These are phyloP conservation scores for Dicycla oo DNA, from an alignment of 2,888 invertebrate species.

Conservation along the genomic window DNA sequence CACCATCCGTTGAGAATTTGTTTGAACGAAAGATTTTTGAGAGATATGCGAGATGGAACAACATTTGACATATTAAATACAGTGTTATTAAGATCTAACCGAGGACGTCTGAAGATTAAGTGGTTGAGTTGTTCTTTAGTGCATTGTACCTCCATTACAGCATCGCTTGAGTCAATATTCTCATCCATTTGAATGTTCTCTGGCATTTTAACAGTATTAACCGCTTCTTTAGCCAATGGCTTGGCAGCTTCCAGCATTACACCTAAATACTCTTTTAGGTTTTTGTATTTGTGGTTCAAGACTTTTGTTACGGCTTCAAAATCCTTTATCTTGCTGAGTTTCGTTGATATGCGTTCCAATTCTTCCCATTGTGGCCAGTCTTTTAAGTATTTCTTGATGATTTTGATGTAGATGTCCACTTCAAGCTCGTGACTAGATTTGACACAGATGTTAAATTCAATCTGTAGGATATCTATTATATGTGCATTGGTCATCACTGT, in stretches of 20 bases:
- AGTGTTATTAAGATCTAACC: slow-evolving; percentile 62
- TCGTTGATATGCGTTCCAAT: slow-evolving; percentile 71
- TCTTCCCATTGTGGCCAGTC: slow-evolving; percentile 85
- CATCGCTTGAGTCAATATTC: slow-evolving; percentile 51
- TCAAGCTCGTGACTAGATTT: slow-evolving; percentile 74
- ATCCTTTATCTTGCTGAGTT: slow-evolving; percentile 70
- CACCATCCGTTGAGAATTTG: slow-evolving; percentile 50
- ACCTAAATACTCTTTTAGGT: slow-evolving; percentile 76
- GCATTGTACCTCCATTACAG: slow-evolving; percentile 74
- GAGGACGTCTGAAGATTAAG: slow-evolving; percentile 72
- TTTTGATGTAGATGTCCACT: slow-evolving; percentile 79
- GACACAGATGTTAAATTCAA: slow-evolving; percentile 77
- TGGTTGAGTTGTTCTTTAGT: slow-evolving; percentile 73
- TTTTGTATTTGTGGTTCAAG: slow-evolving; percentile 73
- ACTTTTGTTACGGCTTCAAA: slow-evolving; percentile 66
- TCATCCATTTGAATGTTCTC: slow-evolving; percentile 17
- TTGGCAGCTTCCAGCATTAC: slow-evolving; percentile 70
- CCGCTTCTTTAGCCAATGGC: slow-evolving; percentile 66
- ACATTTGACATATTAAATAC: slow-evolving; percentile 73
- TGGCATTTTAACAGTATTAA: slow-evolving; percentile 49
- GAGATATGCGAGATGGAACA: slow-evolving; percentile 61
- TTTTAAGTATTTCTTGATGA: slow-evolving; percentile 82
- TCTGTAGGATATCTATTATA: slow-evolving; percentile 77
- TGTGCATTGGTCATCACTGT: slow-evolving; percentile 81
- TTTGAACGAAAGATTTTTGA: slow-evolving; percentile 24